Percentiles rank a stretch among this genome's conserved stretches.
Evolutionary conservation across 2,888 invertebrate genomes (phyloP).

Genomic region (Chloroclystis v-ata): DNA sequence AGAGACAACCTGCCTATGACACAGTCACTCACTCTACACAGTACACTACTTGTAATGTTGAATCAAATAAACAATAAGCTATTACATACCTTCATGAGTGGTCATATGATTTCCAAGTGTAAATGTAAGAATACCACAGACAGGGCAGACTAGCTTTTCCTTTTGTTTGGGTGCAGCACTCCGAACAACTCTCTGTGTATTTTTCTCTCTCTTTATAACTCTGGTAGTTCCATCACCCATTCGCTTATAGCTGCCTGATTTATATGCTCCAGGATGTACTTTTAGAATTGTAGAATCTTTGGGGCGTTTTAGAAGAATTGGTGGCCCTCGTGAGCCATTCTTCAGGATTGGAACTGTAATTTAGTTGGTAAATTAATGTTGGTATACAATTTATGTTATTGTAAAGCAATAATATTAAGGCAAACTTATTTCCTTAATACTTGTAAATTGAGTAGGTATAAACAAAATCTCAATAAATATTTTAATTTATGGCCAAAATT

Average conservation of each 20-base stretch:
- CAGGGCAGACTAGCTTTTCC: constrained; percentile 72
- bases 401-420: no score
- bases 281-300: constrained; percentile 68
- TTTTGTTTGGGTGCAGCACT: constrained; percentile 49
- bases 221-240: constrained; percentile 29
- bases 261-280: constrained; percentile 51
- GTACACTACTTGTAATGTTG: no score
- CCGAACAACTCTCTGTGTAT: constrained; percentile 47
- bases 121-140: constrained; percentile 71
- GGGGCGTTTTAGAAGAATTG: constrained; percentile 64
- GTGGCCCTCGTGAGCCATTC: constrained; percentile 64
- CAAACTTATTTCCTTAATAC: no score
- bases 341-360: constrained; percentile 64
- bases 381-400: background rate
- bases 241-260: constrained; percentile 47
- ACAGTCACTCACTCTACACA: no score
- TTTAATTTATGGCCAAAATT: no score
- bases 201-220: constrained; percentile 43
- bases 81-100: constrained; percentile 63
- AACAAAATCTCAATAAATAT: no score
- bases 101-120: constrained; percentile 69
- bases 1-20: no score
- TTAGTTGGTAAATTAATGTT: background rate
- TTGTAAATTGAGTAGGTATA: no score
- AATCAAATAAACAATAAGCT: no score